Conservation (phyloP, 1,140 invertebrate species). For the Rhopalosiphum padi region DNA sequence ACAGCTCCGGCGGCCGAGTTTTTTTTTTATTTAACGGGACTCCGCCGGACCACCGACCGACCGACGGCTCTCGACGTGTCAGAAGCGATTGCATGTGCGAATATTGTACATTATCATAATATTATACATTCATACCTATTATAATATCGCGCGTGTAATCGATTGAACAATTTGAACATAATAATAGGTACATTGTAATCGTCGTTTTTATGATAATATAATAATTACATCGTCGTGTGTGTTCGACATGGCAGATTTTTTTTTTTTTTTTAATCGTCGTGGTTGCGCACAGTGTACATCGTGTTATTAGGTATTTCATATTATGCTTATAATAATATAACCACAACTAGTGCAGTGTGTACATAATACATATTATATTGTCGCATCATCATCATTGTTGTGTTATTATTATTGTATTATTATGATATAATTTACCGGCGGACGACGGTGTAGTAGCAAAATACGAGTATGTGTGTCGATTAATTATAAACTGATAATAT, state of each 20-base stretch:
- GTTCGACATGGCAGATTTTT: not conserved
- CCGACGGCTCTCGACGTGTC: not conserved
- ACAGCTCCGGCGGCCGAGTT: not conserved
- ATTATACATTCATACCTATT: not conserved
- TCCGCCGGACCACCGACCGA: not conserved
- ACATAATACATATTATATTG: not conserved
- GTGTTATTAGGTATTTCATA: not conserved
- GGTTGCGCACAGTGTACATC: not conserved
- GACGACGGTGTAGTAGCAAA: not conserved
- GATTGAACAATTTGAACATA: not conserved
- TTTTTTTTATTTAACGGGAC: conserved; percentile 50
- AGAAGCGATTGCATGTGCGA: not conserved
- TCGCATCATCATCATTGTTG: not conserved
- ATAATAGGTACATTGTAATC: not conserved
- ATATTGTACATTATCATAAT: not conserved
- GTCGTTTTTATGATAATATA: not conserved
- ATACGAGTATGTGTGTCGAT: not conserved
- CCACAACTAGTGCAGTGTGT: not conserved
- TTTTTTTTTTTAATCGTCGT: not conserved
- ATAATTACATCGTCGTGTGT: not conserved
- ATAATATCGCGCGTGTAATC: not conserved
- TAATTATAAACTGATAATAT: not conserved
- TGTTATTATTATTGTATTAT: not conserved
- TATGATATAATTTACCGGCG: not conserved
- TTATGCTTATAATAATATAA: not conserved